Conservation (phyloP, 2,113 vertebrate genomes). For the Calonectris borealis region DNA sequence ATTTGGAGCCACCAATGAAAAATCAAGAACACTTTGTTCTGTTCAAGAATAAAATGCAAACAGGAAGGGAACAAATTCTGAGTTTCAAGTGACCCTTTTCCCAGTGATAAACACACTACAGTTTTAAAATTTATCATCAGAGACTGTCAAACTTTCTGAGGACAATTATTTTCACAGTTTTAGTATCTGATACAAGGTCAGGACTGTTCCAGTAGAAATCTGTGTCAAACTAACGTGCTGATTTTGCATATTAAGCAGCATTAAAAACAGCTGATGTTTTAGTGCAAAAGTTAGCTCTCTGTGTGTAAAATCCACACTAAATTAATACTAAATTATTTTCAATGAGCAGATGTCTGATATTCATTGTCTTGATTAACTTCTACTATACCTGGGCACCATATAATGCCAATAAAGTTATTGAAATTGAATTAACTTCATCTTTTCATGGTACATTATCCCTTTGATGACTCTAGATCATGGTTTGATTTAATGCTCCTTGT, state of each 20-base stretch:
- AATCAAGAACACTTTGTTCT: background rate
- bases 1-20: background rate
- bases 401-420: background rate
- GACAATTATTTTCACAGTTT: background rate
- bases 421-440: slow-evolving; percentile 11
- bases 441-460: background rate
- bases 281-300: background rate
- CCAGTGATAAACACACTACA: background rate
- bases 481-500: background rate
- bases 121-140: background rate
- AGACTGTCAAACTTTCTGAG: background rate
- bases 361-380: slow-evolving; percentile 3
- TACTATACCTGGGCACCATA: background rate
- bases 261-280: slow-evolving; percentile 14
- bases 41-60: background rate
- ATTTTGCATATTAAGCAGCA: background rate
- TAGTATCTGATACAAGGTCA: background rate
- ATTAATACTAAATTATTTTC: background rate
- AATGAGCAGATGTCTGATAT: background rate
- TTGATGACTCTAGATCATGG: background rate
- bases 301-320: background rate
- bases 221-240: background rate
- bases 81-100: background rate
- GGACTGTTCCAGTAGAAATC: background rate
- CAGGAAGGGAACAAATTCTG: background rate